These are phyloP conservation scores for Varanus komodoensis DNA, from an alignment of 2,113 vertebrate genomes.

Conservation along the genomic window DNA sequence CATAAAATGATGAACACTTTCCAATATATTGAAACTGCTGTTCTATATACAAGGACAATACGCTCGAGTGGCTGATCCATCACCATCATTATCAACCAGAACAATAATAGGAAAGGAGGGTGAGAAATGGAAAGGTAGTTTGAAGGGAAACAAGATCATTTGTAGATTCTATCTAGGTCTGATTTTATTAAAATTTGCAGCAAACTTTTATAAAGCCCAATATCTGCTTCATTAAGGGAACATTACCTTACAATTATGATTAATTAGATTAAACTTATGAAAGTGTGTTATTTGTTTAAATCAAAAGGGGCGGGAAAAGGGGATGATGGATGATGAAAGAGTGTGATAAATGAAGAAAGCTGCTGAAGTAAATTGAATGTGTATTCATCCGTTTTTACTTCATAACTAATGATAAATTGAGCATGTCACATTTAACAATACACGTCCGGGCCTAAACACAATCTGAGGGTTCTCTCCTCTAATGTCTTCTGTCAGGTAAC, in stretches of 20 bases:
- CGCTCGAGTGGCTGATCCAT: conserved; percentile 69
- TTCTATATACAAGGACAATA: conserved; percentile 79
- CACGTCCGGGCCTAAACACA: conserved; percentile 85
- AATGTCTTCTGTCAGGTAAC: conserved; percentile 80
- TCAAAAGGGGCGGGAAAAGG: conserved; percentile 80
- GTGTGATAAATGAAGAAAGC: conserved; percentile 97
- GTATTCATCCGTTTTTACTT: conserved; percentile 98
- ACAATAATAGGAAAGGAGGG: conserved; percentile 49
- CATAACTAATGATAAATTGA: conserved; percentile 99
- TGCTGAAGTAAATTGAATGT: conserved; percentile 99
- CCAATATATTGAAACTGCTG: conserved; percentile 85
- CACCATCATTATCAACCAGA: conserved; percentile 73
- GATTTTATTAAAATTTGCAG: conserved; percentile 86
- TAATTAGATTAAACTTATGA: conserved; percentile 98
- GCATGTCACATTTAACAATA: conserved; percentile 97
- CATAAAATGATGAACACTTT: conserved; percentile 80
- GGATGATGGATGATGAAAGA: conserved; percentile 95
- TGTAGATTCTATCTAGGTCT: conserved; percentile 81
- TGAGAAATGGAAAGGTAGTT: conserved; percentile 59
- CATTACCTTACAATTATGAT: conserved; percentile 95
- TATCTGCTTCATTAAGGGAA: conserved; percentile 94
- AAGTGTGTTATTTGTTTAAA: conserved; percentile 90
- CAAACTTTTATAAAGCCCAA: conserved; percentile 90
- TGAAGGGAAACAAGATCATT: conserved; percentile 71
- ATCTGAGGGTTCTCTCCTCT: conserved; percentile 71